Base-by-base conservation (phyloP, 2,113 vertebrate genomes). In the Okapia johnstoni region DNA sequence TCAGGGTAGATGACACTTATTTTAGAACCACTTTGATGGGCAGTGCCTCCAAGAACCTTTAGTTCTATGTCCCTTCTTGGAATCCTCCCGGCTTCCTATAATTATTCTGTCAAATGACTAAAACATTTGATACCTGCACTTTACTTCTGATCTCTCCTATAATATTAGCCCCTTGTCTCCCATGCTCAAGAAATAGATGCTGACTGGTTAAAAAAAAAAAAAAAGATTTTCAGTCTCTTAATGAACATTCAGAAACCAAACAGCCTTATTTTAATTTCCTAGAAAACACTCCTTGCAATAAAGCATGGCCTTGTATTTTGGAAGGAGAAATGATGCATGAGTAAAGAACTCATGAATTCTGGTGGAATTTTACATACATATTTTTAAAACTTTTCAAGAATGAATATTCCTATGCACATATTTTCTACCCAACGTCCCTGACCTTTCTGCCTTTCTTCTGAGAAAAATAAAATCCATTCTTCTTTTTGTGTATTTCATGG, bases 401-500 rank as follows among this genome's bases (percentile, higher is more conserved):
- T 28, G 63, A 52, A 48, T 48, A 5, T 93, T 94, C 87, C 36
- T 86, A 80, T 2, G 30, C 11, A 54, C 21, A 43, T 84, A 73
- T 90, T 85, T 96, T 94, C 58, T 92, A 23, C 33, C 10, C 57
- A 12, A 0, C 33, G 93, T 93, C 48, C 50, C 26, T 97, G 50
- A 58, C 6, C 94, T 91, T 97, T 85, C 66, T 96, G 55, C 40
- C 61, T 94, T 96, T 96, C 57, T 87, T 60, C 61, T 77, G 87
- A 85, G 63, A 28, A 93, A 48, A 50, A 98, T 85, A 80, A 85
- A 80, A 0, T 55, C 88, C 61, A 16, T 97, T 63, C 46, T 97
- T 87, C 54, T 96, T 94, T 85, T 93, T 85, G 92, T 88, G 54
- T 80, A 60, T 57, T 79, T 98, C 97, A 96, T 97, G 30, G 92